Evolutionary conservation across 2,797 vertebrate species (phyloP).

Genomic region (Acanthurus lineatus): DNA sequence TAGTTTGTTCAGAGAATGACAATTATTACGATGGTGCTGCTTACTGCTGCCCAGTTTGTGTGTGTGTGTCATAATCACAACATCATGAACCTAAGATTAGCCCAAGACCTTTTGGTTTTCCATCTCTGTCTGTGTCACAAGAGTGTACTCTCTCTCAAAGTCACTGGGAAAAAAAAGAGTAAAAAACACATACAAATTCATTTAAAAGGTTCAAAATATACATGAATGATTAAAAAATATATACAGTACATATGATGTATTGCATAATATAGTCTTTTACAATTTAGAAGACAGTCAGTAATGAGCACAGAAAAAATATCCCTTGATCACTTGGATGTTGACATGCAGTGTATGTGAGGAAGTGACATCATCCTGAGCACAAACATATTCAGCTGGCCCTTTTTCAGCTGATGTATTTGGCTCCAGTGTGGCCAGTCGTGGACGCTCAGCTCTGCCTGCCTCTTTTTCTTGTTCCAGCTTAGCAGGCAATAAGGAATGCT

Average conservation of each 20-base stretch:
- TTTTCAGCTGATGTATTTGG: conserved; percentile 54
- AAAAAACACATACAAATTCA: neutral
- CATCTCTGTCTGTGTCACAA: conserved; percentile 14
- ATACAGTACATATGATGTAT: neutral
- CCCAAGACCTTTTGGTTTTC: neutral
- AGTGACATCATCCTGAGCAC: conserved; percentile 51
- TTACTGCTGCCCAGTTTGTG: neutral
- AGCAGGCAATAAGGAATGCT: conserved; percentile 77
- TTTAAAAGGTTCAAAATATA: neutral
- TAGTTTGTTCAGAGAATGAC: neutral
- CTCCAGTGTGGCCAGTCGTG: conserved; percentile 64
- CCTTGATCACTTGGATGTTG: no score
- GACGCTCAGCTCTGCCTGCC: conserved; percentile 61
- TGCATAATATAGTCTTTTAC: conserved; percentile 14
- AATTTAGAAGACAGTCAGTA: neutral
- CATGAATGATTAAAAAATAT: no score
- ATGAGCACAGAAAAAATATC: neutral
- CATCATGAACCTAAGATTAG: neutral
- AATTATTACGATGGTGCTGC: neutral
- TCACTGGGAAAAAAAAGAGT: conserved; percentile 20
- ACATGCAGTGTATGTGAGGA: conserved; percentile 21
- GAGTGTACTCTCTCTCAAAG: neutral
- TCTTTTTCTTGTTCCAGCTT: conserved; percentile 72
- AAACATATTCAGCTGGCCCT: conserved; percentile 40
- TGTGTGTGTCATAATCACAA: neutral